Percentiles rank a stretch among this genome's conserved stretches.
Evolutionary conservation across 1,140 invertebrate genomes (phyloP).

Genomic region (Nixonia krombeini): DNA sequence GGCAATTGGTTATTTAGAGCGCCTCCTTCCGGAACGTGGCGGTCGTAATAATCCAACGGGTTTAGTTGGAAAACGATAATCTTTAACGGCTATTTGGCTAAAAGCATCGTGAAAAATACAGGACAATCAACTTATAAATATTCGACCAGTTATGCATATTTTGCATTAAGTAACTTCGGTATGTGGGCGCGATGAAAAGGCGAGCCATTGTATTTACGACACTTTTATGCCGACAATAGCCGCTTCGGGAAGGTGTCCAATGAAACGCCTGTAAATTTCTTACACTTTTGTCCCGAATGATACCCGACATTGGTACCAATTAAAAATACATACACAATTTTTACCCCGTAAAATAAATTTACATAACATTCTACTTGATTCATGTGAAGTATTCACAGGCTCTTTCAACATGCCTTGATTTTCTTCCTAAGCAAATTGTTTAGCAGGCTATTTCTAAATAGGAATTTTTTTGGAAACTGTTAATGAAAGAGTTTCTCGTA

Average conservation of each 20-base stretch:
- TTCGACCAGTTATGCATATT: slow-evolving; percentile 4
- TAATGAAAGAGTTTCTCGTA: too few species aligned
- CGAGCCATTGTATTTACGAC: slow-evolving; percentile 4
- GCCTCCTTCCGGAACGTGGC: neutral
- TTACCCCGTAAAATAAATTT: neutral
- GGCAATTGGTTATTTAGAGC: slow-evolving; percentile 1
- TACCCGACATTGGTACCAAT: too few species aligned
- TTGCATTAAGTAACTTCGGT: slow-evolving; percentile 2
- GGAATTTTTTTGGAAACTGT: too few species aligned
- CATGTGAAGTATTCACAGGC: neutral
- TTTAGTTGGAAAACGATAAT: neutral
- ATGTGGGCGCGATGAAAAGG: slow-evolving; percentile 5
- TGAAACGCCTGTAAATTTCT: neutral
- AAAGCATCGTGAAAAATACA: slow-evolving; percentile 9
- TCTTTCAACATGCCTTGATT: neutral
- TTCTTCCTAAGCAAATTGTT: too few species aligned
- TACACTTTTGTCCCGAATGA: too few species aligned
- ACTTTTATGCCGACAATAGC: neutral
- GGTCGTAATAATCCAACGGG: slow-evolving; percentile 1
- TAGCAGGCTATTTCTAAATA: too few species aligned
- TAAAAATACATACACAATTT: too few species aligned
- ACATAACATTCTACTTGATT: neutral
- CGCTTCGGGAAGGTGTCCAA: neutral
- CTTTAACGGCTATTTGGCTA: neutral
- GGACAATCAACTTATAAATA: slow-evolving; percentile 9